Conservation (phyloP, 2,888 invertebrate species). For the Slavum lentiscoides region DNA sequence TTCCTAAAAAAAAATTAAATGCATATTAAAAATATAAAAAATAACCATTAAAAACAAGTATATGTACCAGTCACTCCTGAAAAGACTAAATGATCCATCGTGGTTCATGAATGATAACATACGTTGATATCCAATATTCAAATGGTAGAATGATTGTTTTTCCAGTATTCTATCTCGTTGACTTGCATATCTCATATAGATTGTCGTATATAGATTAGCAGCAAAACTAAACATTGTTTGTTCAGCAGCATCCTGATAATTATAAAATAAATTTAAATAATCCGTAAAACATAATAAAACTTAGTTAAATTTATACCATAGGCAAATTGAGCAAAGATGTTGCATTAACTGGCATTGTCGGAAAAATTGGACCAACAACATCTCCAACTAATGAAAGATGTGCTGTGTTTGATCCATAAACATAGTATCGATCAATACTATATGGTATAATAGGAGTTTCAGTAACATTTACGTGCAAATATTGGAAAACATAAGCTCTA, state of each 20-base stretch:
- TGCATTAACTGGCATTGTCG: slow-evolving; percentile 89
- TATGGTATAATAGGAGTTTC: slow-evolving; percentile 92
- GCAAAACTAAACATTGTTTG: slow-evolving; percentile 97
- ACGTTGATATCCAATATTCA: slow-evolving; percentile 88
- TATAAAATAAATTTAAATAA: slow-evolving; percentile 34
- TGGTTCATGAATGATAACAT: slow-evolving; percentile 88
- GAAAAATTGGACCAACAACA: slow-evolving; percentile 90
- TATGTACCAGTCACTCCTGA: slow-evolving; percentile 85
- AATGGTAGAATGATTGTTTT: slow-evolving; percentile 78
- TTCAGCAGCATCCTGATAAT: slow-evolving; percentile 77
- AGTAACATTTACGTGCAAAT: slow-evolving; percentile 93
- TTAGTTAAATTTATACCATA: slow-evolving; percentile 64
- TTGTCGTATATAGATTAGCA: slow-evolving; percentile 85
- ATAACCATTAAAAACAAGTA: slow-evolving; percentile 21
- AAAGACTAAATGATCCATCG: slow-evolving; percentile 88
- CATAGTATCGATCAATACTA: slow-evolving; percentile 86
- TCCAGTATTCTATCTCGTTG: slow-evolving; percentile 83
- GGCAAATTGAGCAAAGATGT: slow-evolving; percentile 78
- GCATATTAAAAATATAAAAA: slow-evolving; percentile 15
- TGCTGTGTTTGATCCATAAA: slow-evolving; percentile 89
- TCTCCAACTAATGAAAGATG: slow-evolving; percentile 82
- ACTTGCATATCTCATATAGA: slow-evolving; percentile 89
- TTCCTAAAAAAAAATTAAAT: slow-evolving; percentile 65
- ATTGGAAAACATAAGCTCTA: slow-evolving; percentile 87
- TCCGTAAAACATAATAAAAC: slow-evolving; percentile 39